Evolutionary conservation across 1,140 invertebrate genomes (phyloP).

Genomic region (Drosophila busckii): DNA sequence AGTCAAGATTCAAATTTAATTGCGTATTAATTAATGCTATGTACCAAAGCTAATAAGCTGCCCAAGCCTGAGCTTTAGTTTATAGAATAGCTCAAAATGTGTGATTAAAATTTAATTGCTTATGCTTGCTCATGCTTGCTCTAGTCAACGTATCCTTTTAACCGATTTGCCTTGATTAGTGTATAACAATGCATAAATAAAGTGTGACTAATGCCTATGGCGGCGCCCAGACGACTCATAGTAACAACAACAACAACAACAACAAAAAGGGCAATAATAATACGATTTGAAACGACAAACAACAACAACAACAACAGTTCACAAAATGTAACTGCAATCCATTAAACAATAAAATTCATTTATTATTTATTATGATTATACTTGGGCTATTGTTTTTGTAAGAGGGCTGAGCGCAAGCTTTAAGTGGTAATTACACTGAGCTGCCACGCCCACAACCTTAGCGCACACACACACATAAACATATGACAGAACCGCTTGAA

Average conservation of each 20-base stretch:
- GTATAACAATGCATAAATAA: slow-evolving; percentile 73
- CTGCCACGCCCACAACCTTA: slow-evolving; percentile 56
- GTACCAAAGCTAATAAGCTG: too few species aligned
- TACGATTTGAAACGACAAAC: too few species aligned
- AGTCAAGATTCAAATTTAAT: too few species aligned
- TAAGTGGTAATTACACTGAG: slow-evolving; percentile 71
- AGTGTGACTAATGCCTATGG: slow-evolving; percentile 70
- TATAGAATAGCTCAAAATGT: too few species aligned
- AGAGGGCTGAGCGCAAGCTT: slow-evolving; percentile 27
- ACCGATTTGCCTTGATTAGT: slow-evolving; percentile 40
- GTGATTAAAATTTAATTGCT: too few species aligned
- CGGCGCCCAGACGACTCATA: too few species aligned
- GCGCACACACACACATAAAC: slow-evolving; percentile 14
- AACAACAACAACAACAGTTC: slow-evolving; percentile 24
- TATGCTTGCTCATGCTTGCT: too few species aligned
- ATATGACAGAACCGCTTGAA: slow-evolving; percentile 26
- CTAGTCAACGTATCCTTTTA: slow-evolving; percentile 1
- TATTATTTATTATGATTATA: slow-evolving; percentile 77
- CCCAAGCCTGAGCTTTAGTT: too few species aligned
- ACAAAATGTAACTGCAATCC: slow-evolving; percentile 70
- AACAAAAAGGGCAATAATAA: background rate
- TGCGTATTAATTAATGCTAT: too few species aligned
- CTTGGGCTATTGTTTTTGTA: slow-evolving; percentile 59
- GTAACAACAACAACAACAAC: slow-evolving; percentile 17
- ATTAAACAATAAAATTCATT: slow-evolving; percentile 77